Evolutionary conservation across 2,113 vertebrate species (phyloP).

Genomic region (Dasypus novemcinctus): DNA sequence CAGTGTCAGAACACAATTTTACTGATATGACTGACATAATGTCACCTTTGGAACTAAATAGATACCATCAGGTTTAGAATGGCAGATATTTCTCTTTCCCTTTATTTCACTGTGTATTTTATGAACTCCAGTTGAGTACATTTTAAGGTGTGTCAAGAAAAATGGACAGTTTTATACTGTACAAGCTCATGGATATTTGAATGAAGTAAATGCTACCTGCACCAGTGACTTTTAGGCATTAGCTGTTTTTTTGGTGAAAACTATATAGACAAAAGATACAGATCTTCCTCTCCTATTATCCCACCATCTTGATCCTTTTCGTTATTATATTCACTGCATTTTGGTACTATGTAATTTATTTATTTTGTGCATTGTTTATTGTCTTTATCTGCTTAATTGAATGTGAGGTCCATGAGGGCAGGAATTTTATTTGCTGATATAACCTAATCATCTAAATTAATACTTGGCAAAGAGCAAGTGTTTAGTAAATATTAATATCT

Average conservation of each 20-base stretch:
- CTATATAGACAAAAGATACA: neutral
- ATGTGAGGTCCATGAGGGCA: neutral
- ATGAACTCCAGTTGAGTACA: neutral
- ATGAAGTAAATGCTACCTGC: slow-evolving; percentile 7
- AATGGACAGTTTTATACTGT: neutral
- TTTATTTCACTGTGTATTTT: slow-evolving; percentile 14
- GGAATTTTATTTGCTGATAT: neutral
- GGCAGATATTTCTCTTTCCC: neutral
- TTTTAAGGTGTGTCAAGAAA: neutral
- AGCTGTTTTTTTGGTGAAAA: neutral
- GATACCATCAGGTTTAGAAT: neutral
- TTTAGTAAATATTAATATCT: slow-evolving; percentile 5
- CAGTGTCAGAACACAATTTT: slow-evolving; percentile 21
- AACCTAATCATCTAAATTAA: neutral
- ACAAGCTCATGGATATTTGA: neutral
- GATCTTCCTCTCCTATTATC: neutral
- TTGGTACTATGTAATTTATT: neutral
- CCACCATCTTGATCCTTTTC: neutral
- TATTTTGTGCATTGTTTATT: neutral
- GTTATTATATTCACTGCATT: neutral
- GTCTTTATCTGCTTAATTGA: neutral
- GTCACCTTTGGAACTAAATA: slow-evolving; percentile 39
- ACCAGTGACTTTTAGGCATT: slow-evolving; percentile 25
- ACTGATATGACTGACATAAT: neutral
- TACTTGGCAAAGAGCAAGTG: neutral